Base-by-base conservation (phyloP, 2,888 invertebrate genomes). In the Pachymerium ferrugineum region DNA sequence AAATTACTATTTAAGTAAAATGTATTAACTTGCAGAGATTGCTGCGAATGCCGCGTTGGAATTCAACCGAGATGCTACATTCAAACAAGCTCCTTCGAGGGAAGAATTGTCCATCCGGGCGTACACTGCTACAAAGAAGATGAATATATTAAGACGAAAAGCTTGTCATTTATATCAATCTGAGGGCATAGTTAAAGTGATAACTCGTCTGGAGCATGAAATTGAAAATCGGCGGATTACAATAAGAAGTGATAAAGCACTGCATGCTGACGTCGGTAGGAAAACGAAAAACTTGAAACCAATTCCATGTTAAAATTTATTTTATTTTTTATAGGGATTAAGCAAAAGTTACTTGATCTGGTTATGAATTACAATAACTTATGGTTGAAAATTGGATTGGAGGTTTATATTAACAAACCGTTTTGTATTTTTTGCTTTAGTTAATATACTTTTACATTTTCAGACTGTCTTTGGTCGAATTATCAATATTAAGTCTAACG, bases 341-440 rank as follows among this genome's bases (percentile, higher is more conserved):
- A 94, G 81, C 89, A 91, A 76, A 85, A 86, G 72, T 88, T 95
- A 42, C 85, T 94, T 79, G 88, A 89, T 77, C 80, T 95, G 73
- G 83, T 95, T 31, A 83, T 94, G 14, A 90, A 89, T 74, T 96
- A 94, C 80, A 95, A 95, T 84, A 92, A 94, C 0, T 83, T 96
- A 0, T 96, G 95, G 95, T 84, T 96, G 73, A 86, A 94, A 72
- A 89, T 96, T 62, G 94, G 93, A 0, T 83, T 96, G 14, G 95
- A 96, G 72, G 77, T 77, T n/a, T n/a, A n/a, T n/a, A n/a, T n/a
- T n/a, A n/a, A n/a, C n/a, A n/a, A n/a, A n/a, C n/a, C n/a, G n/a
- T 35, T 35, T 35, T 12, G 10, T 35, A 35, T 8, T 8, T 8
- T 35, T 35, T 35, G 10, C 12, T 12, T 35, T 35, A 12, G 38